Percentiles rank a stretch among this genome's conserved stretches.
phyloP scores from a whole-genome alignment of 23 tunicate genomes.

The Styela clava region DNA sequence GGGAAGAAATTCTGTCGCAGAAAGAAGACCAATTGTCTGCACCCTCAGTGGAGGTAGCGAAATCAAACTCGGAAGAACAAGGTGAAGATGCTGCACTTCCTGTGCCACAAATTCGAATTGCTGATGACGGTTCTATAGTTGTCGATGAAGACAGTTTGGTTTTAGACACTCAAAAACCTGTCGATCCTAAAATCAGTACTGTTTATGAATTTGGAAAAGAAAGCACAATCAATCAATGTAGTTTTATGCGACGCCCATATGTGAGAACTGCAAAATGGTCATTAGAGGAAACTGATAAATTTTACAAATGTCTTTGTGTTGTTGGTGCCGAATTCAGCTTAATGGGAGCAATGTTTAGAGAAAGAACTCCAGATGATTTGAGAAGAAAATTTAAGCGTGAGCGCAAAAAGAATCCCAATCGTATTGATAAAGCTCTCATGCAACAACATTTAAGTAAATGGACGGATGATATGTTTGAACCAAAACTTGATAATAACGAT shows the following conservation, averaged over 20 bases:
- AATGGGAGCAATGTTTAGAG: conserved; percentile 87
- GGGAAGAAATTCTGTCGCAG: neutral
- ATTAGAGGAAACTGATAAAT: conserved; percentile 54
- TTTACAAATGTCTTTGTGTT: conserved; percentile 59
- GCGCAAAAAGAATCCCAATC: conserved; percentile 27
- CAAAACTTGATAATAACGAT: neutral
- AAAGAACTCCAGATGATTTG: conserved; percentile 51
- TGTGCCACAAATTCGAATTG: conserved; percentile 75
- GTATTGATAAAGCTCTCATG: conserved; percentile 60
- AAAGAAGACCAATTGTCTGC: neutral
- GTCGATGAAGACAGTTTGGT: conserved; percentile 75
- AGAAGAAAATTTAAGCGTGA: conserved; percentile 62
- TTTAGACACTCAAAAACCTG: conserved; percentile 47
- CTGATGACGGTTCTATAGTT: conserved; percentile 77
- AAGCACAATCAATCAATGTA: conserved; percentile 32
- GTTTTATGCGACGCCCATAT: conserved; percentile 42
- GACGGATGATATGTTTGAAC: conserved; percentile 87
- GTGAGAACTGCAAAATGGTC: conserved; percentile 54
- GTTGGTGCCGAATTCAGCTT: conserved; percentile 83
- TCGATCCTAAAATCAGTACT: conserved; percentile 33
- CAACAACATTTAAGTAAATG: conserved; percentile 84
- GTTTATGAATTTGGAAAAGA: conserved; percentile 59
- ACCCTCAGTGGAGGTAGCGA: conserved; percentile 3
- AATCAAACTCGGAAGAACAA: neutral
- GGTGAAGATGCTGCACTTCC: conserved; percentile 29